These are phyloP conservation scores for Arctocebus calabarensis DNA, from an alignment of 2,797 vertebrate species.

Conservation along the genomic window DNA sequence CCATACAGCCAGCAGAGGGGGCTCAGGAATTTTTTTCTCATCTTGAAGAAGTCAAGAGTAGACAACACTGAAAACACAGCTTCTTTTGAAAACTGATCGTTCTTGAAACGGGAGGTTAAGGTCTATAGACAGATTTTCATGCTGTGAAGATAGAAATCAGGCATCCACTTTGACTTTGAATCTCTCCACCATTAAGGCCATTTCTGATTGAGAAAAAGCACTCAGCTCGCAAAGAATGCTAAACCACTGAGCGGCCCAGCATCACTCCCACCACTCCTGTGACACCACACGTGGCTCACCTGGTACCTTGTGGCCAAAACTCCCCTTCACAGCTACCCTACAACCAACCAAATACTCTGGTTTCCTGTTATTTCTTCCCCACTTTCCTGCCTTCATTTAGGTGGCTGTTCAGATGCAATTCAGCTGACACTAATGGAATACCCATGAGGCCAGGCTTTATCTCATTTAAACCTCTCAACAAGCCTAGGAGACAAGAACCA, in stretches of 20 bases:
- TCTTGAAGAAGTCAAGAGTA: constrained; percentile 51
- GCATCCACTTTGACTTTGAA: background rate
- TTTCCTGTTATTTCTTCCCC: background rate
- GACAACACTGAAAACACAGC: background rate
- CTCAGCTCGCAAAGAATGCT: background rate
- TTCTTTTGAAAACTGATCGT: constrained; percentile 38
- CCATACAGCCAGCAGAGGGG: constrained; percentile 70
- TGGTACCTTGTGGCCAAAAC: background rate
- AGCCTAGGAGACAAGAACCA: background rate
- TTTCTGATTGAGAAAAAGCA: constrained; percentile 40
- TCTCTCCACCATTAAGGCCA: background rate
- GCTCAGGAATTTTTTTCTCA: constrained; percentile 72
- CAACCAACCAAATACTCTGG: background rate
- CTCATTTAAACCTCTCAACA: constrained; percentile 5
- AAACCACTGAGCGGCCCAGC: background rate
- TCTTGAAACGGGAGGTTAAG: background rate
- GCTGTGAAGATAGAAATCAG: constrained; percentile 51
- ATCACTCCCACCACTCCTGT: background rate
- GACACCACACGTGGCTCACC: background rate
- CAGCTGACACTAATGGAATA: background rate
- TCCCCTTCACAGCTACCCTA: background rate
- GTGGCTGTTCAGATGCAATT: background rate
- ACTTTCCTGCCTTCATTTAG: background rate
- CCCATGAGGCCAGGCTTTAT: background rate
- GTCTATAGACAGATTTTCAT: constrained; percentile 21